A percentile compares a stretch with the other conserved stretches of the same genome.
phyloP scores from a whole-genome alignment of 2,113 vertebrate species.

The Chloebia gouldiae region DNA sequence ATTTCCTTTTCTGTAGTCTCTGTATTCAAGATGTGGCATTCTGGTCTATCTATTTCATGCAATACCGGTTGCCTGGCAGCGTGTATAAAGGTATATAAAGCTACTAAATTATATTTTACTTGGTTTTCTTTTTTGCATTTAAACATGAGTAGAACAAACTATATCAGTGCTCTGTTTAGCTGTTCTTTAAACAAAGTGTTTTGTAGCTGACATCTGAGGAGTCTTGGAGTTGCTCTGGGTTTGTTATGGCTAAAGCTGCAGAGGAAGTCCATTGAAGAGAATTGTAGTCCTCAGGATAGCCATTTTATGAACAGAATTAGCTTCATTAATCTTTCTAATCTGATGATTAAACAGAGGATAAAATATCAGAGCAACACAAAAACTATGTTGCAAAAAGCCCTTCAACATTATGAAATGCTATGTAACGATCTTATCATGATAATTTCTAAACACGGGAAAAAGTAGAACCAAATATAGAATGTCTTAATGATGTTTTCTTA shows the following conservation, averaged over 20 bases:
- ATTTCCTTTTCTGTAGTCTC: slow-evolving; percentile 23
- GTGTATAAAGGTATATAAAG: neutral
- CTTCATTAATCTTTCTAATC: slow-evolving; percentile 57
- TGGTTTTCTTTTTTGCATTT: neutral
- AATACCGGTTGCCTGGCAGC: neutral
- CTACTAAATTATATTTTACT: neutral
- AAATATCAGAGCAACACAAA: slow-evolving; percentile 12
- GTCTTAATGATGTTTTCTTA: neutral
- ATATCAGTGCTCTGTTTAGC: neutral
- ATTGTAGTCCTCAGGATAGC: slow-evolving; percentile 38
- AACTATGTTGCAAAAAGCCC: neutral
- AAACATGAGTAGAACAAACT: neutral
- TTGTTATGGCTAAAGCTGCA: slow-evolving; percentile 41
- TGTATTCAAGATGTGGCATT: neutral
- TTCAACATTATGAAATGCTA: neutral
- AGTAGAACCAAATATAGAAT: neutral
- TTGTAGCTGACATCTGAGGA: neutral
- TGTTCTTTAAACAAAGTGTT: neutral
- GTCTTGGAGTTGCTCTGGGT: neutral
- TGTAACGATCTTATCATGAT: neutral
- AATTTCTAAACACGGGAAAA: neutral
- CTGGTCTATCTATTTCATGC: neutral
- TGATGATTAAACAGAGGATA: slow-evolving; percentile 28
- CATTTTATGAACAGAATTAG: slow-evolving; percentile 44
- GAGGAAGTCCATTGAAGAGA: slow-evolving; percentile 54